phyloP scores from a whole-genome alignment of 2,888 invertebrate genomes.

The Mimumesa dahlbomi region DNA sequence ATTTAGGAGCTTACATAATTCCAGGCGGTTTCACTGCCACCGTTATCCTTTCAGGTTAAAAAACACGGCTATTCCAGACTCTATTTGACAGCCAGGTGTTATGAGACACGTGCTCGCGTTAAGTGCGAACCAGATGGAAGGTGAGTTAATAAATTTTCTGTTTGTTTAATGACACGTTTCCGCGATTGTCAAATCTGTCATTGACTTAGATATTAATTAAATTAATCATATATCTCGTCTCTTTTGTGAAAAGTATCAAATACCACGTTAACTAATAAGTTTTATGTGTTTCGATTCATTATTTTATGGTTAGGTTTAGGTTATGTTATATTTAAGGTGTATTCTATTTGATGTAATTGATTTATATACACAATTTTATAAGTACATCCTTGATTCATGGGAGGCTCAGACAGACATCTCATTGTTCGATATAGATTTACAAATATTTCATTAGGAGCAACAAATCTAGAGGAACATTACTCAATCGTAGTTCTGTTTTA shows the following conservation, averaged over 20 bases:
- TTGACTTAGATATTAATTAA: background rate
- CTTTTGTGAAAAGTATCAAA: no score
- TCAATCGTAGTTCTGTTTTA: slow-evolving; percentile 38
- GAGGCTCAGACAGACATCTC: no score
- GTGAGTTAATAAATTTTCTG: slow-evolving; percentile 48
- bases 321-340: slow-evolving; percentile 29
- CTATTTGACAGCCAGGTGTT: slow-evolving; percentile 69
- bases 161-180: slow-evolving; percentile 19
- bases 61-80: slow-evolving; percentile 71
- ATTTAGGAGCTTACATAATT: slow-evolving; percentile 75
- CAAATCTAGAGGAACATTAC: background rate
- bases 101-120: slow-evolving; percentile 67
- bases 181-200: slow-evolving; percentile 29
- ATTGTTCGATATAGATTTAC: background rate
- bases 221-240: no score
- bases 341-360: no score
- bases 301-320: background rate
- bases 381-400: no score
- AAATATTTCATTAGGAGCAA: no score
- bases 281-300: background rate
- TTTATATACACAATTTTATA: no score
- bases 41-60: slow-evolving; percentile 69
- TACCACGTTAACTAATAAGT: background rate
- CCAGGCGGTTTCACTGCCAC: slow-evolving; percentile 45
- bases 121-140: slow-evolving; percentile 68